Base-by-base conservation (phyloP, 1,140 invertebrate species). In the Drosophila murphyi region DNA sequence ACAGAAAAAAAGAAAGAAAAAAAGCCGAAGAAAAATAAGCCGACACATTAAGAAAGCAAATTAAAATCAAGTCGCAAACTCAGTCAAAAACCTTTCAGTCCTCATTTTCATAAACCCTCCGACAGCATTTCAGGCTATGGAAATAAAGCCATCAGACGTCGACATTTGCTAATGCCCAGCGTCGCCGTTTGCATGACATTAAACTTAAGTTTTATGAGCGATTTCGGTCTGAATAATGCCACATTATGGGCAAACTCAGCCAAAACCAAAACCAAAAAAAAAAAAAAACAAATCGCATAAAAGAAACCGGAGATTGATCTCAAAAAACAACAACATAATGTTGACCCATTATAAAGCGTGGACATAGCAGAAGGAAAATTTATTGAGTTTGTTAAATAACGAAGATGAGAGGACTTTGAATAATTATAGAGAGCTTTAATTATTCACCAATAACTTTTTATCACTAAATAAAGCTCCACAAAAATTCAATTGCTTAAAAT, bases 141-240 rank as follows among this genome's bases (percentile, higher is more conserved):
- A 78, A 72, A 88, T 88, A 83, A 88, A 88, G 80, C 85, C 68
- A 88, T 89, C 74, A 89, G 85, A 71, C 80, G 83, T 62, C 71
- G 81, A 52, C 43, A 61, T 43, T 56, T 45, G 45, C 70, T 88
- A 88, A 89, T 82, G 72, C 85, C 72, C 48, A 71, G 54, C 81
- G 85, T 85, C 85, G 85, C 85, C 85, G 81, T 88, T 88, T 89
- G 80, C 74, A 68, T 88, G 80, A 73, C 77, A 83, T 89, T 89
- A 89, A 87, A 85, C 77, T 78, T 61, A 54, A 73, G 31, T 78
- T 88, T 88, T 85, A 88, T 78, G 85, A 81, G 37, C 77, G 86
- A 89, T 85, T 89, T 88, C 64, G 78, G 85, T 85, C 80, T 68
- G 67, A 47, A 7, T 60, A 72, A 68, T 63, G 69, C 62, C 50